phyloP scores from a whole-genome alignment of 2,797 vertebrate species.

The Pseudochaenichthys georgianus region DNA sequence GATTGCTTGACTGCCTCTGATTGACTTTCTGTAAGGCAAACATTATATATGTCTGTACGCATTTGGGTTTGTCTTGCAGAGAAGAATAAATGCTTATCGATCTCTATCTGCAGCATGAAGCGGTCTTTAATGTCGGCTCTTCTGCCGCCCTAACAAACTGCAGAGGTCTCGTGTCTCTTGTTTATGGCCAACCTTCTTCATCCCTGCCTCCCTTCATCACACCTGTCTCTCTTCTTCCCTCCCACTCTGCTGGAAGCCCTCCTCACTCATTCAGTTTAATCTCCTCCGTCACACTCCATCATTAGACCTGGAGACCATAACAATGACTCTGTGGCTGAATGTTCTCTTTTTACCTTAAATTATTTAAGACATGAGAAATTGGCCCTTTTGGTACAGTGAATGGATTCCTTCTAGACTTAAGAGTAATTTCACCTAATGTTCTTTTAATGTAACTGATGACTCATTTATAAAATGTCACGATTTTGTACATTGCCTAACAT shows the following conservation, averaged over 20 bases:
- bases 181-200: slow-evolving; percentile 65
- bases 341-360: not conserved
- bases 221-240: slow-evolving; percentile 1
- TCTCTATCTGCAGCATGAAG: slow-evolving; percentile 38
- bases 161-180: slow-evolving; percentile 51
- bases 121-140: slow-evolving; percentile 27
- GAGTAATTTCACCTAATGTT: not conserved
- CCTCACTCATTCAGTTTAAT: slow-evolving; percentile 36
- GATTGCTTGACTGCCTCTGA: not conserved
- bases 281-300: slow-evolving; percentile 38
- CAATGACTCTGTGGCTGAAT: slow-evolving; percentile 8
- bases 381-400: not conserved
- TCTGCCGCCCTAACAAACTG: slow-evolving; percentile 38
- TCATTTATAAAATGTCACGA: not conserved
- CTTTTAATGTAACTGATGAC: not conserved
- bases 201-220: slow-evolving; percentile 43
- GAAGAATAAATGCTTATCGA: slow-evolving; percentile 64
- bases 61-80: slow-evolving; percentile 34
- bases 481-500: too few species aligned
- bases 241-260: slow-evolving; percentile 2
- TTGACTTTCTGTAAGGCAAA: not conserved
- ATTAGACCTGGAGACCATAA: slow-evolving; percentile 40
- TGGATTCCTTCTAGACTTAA: not conserved
- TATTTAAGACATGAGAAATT: slow-evolving; percentile 8
- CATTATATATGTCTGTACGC: slow-evolving; percentile 8